Evolutionary conservation across 2,113 vertebrate species (phyloP), one percentile per base, ranked within the genome.

Genomic region (Podarcis raffonei): DNA sequence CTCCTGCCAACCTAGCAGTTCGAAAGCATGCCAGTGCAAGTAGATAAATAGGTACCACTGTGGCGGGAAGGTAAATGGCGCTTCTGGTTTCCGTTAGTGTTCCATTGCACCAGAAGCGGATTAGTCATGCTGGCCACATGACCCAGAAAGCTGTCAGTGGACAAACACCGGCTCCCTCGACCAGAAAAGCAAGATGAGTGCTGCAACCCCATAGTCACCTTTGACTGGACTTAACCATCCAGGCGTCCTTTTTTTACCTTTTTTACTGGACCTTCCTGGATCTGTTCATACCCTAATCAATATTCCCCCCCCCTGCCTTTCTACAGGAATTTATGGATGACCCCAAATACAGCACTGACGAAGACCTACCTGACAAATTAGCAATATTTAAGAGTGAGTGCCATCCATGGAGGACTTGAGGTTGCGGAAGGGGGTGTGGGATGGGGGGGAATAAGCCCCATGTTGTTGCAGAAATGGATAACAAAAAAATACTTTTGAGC

Each of bases 321-420:
- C 80, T n/a, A 7, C 35, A 98, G 98, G 95, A 95, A 80, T 98
- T 98, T 94, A 94, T 98, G 81, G 94, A 96, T 32, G 96, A 98
- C 84, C 94, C 97, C 16, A 96, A 97, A 88, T 98, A 97, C 93
- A 97, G 89, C 94, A 96, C 94, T 8, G 98, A 97, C 79, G 97
- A 97, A 92, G 97, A 97, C 37, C 95, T 98, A 30, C 87, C 88
- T 20, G 93, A 91, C 81, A 98, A 98, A 88, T 96, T 98, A 89
- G 97, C 97, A 84, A 87, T 93, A 85, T 98, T 98, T 93, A 98
- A 98, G 95, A 94, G 98, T 98, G 79, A 97, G 94, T 82, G 37
- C 0, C 3, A 8, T 9, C 7, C 35, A 20, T 57, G 35, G 66
- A 13, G 0, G 25, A 30, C 8, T 30, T 42, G 32, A 59, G 22